Evolutionary conservation across 2,888 invertebrate species (phyloP), one percentile per base, ranked within the genome.

Genomic region (Xylophagus ater): DNA sequence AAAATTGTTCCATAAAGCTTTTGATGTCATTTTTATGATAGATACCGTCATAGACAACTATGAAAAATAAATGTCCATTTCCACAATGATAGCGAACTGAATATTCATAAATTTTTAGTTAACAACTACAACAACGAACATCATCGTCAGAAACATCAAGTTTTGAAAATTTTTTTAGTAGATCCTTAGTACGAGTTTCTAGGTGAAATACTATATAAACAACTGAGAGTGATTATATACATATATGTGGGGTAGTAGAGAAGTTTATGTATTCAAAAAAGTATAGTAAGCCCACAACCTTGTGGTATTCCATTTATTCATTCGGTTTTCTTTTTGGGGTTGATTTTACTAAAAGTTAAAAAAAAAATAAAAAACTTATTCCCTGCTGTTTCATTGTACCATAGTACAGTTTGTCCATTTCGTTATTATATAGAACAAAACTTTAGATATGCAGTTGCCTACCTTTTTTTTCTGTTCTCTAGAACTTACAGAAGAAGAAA

Each of bases 21-120:
- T n/a, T n/a, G n/a, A n/a, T n/a, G n/a, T n/a, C n/a, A n/a, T n/a
- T n/a, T n/a, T n/a, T n/a, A n/a, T n/a, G n/a, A n/a, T n/a, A n/a
- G n/a, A n/a, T n/a, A n/a, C n/a, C n/a, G n/a, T n/a, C n/a, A n/a
- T n/a, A n/a, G n/a, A n/a, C n/a, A n/a, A n/a, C n/a, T 38, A 39
- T 33, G 36, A 36, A 37, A 23, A 40, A 37, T 37, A 37, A 43
- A 39, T 31, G 40, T 43, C 39, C 43, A 40, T 43, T 40, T 40
- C 36, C 36, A 36, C 37, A 40, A 40, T 40, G 36, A 36, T 39
- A 34, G 32, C 38, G 30, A 40, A 37, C 34, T 30, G 43, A 34
- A 30, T 40, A 40, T 40, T 43, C 43, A 40, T 43, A 43, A 43
- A 43, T 43, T 43, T 34, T 24, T 12, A 32, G 43, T 40, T 43